A percentile compares a stretch with the other conserved stretches of the same genome.
phyloP scores from a whole-genome alignment of 2,888 invertebrate genomes.

The Cryptus viduatorius region DNA sequence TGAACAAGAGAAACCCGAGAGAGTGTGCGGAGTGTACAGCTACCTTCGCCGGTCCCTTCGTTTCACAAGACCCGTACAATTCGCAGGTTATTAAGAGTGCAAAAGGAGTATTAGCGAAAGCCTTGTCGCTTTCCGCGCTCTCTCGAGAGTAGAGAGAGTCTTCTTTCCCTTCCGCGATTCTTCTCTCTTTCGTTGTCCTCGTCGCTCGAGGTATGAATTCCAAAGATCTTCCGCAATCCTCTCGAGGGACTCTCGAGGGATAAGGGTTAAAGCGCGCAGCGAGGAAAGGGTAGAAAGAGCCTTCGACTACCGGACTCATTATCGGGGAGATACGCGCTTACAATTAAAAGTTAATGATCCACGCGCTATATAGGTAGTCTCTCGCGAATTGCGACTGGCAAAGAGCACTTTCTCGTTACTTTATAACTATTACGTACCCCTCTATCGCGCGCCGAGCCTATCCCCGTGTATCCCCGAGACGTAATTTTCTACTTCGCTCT shows the following conservation, averaged over 20 bases:
- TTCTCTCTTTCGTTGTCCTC: constrained; percentile 10
- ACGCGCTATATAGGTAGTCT: constrained; percentile 43
- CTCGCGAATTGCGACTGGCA: constrained; percentile 52
- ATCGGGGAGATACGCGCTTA: constrained; percentile 70
- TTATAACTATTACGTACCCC: constrained; percentile 10
- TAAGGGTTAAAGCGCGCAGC: not conserved
- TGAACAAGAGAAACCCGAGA: constrained; percentile 31
- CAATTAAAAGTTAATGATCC: constrained; percentile 74
- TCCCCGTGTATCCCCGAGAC: constrained; percentile 41
- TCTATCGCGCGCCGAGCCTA: not conserved
- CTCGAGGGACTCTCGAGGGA: constrained; percentile 1
- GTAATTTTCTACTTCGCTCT: constrained; percentile 62
- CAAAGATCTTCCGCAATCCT: constrained; percentile 40
- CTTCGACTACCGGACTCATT: constrained; percentile 66
- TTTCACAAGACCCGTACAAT: constrained; percentile 37
- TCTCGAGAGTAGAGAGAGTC: not conserved
- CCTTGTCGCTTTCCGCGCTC: not conserved
- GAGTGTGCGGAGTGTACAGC: not conserved
- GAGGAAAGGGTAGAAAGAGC: constrained; percentile 27
- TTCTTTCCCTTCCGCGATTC: constrained; percentile 22
- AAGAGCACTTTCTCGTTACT: constrained; percentile 43
- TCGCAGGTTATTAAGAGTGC: constrained; percentile 55
- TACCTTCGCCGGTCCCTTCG: constrained; percentile 6
- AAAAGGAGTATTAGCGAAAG: constrained; percentile 44
- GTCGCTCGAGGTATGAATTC: constrained; percentile 53